A percentile compares a stretch with the other conserved stretches of the same genome.
Evolutionary conservation across 2,888 invertebrate genomes (phyloP).

Genomic region (Drosophila meridionalis): DNA sequence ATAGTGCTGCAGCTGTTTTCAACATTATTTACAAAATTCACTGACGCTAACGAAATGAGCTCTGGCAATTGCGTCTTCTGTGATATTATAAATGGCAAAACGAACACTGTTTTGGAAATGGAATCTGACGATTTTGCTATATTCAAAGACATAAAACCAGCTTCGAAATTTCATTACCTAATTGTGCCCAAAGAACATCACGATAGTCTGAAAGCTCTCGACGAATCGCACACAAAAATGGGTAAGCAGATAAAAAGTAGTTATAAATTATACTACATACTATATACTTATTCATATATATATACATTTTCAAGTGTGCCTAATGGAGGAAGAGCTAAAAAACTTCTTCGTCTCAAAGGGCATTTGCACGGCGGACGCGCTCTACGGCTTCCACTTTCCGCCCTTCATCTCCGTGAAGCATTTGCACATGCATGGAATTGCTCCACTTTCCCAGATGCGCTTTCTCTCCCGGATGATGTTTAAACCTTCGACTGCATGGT

Average conservation of each 20-base stretch:
- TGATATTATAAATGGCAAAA: conserved; percentile 88
- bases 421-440: conserved; percentile 93
- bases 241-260: conserved; percentile 86
- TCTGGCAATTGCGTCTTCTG: conserved; percentile 89
- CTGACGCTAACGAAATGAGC: conserved; percentile 20
- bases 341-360: conserved; percentile 86
- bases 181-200: conserved; percentile 92
- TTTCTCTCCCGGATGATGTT: conserved; percentile 89
- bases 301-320: conserved; percentile 87
- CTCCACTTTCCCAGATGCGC: conserved; percentile 91
- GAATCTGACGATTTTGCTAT: conserved; percentile 91
- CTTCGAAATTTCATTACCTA: conserved; percentile 91
- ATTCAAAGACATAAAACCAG: conserved; percentile 94
- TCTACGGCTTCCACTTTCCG: conserved; percentile 95
- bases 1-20: conserved; percentile 19
- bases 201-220: conserved; percentile 89
- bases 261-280: not conserved
- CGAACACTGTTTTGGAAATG: conserved; percentile 87
- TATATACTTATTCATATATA: not conserved
- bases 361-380: conserved; percentile 85
- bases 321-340: conserved; percentile 87
- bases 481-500: conserved; percentile 91
- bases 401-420: conserved; percentile 94
- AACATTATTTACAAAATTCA: conserved; percentile 1
- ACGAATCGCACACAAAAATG: conserved; percentile 88